Evolutionary conservation across 2,888 invertebrate genomes (phyloP).

Genomic region (Melinaea menophilus): DNA sequence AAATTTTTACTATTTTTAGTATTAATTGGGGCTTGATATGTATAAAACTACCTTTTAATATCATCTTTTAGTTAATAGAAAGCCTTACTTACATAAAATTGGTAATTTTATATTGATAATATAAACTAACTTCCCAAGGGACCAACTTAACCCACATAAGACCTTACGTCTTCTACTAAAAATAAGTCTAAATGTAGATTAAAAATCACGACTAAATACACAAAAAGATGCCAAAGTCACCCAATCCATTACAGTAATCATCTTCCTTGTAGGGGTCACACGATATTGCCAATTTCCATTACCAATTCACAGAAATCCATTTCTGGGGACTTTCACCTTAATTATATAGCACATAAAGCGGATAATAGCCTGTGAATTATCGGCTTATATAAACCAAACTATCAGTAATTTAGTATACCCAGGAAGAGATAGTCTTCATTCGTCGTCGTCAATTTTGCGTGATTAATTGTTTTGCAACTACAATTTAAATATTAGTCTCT

Average conservation of each 20-base stretch:
- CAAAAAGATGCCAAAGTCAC: slow-evolving; percentile 17
- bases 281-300: slow-evolving; percentile 20
- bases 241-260: slow-evolving; percentile 45
- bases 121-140: too few relatives aligned
- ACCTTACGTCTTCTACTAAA: neutral
- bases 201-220: neutral
- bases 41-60: too few relatives aligned
- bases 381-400: neutral
- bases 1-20: too few relatives aligned
- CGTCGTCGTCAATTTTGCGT: too few relatives aligned
- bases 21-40: too few relatives aligned
- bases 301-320: slow-evolving; percentile 30
- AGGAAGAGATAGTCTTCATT: slow-evolving; percentile 1
- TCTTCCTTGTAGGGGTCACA: slow-evolving; percentile 32
- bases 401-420: slow-evolving; percentile 11
- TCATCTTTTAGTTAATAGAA: too few relatives aligned
- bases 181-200: too few relatives aligned
- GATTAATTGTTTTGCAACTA: too few relatives aligned
- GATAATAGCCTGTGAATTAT: slow-evolving; percentile 42
- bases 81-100: too few relatives aligned
- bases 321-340: slow-evolving; percentile 55
- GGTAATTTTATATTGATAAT: too few relatives aligned
- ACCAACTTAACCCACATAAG: neutral
- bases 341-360: slow-evolving; percentile 49
- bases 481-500: too few relatives aligned